A percentile compares a stretch with the other conserved stretches of the same genome.
Evolutionary conservation across 92 coral and sea anemone genomes (phyloP).

Genomic region (Epizoanthus illoricatus): DNA sequence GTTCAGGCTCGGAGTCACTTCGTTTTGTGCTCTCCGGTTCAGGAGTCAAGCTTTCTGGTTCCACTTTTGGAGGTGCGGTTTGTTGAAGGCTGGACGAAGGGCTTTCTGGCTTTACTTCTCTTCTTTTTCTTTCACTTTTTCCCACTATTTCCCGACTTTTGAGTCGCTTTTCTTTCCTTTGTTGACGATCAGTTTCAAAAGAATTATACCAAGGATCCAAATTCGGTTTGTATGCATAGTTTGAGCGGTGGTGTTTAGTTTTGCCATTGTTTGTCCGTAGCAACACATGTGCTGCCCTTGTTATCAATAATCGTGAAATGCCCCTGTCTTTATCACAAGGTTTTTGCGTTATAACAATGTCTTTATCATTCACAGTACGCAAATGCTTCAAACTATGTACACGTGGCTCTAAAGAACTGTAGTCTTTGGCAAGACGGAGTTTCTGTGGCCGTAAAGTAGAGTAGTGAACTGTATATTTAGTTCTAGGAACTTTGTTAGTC

Average conservation of each 20-base stretch:
- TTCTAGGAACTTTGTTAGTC: background rate
- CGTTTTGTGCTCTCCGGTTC: slow-evolving; percentile 42
- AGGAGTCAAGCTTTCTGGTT: slow-evolving; percentile 36
- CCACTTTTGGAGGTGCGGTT: background rate
- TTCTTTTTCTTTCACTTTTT: background rate
- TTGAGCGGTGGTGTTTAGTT: background rate
- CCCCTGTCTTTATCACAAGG: background rate
- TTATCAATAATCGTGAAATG: background rate
- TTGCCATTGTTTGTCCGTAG: background rate
- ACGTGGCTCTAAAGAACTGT: background rate
- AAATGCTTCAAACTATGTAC: background rate
- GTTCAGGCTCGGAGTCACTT: slow-evolving; percentile 67
- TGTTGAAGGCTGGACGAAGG: background rate
- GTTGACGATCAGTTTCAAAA: background rate
- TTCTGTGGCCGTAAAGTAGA: background rate
- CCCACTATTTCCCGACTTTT: background rate
- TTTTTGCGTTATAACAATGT: background rate
- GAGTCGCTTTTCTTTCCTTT: background rate
- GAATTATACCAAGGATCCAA: background rate
- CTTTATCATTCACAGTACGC: background rate
- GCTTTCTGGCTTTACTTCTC: slow-evolving; percentile 9
- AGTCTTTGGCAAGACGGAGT: background rate
- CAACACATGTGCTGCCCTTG: too few species aligned
- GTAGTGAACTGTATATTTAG: background rate
- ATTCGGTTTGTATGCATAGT: background rate